Evolutionary conservation across 2,113 vertebrate species (phyloP), one percentile per base, ranked within the genome.

Genomic region (Dicerorhinus sumatrensis): DNA sequence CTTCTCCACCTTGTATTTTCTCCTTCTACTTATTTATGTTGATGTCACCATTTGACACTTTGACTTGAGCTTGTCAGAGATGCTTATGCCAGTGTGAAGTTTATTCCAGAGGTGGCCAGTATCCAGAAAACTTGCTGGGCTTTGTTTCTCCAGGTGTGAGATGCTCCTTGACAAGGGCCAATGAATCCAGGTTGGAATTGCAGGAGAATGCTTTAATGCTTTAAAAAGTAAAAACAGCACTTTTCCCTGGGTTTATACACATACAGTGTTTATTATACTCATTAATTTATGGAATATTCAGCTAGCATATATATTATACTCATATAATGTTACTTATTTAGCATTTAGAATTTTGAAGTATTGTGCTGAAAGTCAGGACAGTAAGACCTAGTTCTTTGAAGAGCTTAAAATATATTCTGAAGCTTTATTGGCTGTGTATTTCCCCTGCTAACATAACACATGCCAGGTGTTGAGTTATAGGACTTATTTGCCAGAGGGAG

Each of bases 281-380:
- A n/a, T 58, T 83, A 13, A 27, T 65, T 63, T 87, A 58, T 1
- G 25, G 75, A 58, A 18, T 42, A 48, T 8, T 96, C 27, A 72
- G 42, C 33, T 75, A 62, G n/a, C 33, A 16, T 88, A 20, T 70
- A 14, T 83, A 4, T 75, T 62, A 62, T 60, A 46, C 17, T 83
- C 27, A 9, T 54, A 6, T 60, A 60, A 18, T 92, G 36, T 13
- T 83, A 58, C 33, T 87, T 75, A 36, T 69, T 77, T 75, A 77
- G 62, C 33, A 29, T 76, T 94, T 82, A 96, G 65, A 75, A 33
- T 93, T 94, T 92, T 75, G 36, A 60, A 94, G 36, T 73, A 23
- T 60, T 27, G 58, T 79, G 42, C 51, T 95, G 67, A 84, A 86
- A 92, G 27, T 95, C 95, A 90, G 75, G 13, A 0, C 89, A 97